Base-by-base conservation (phyloP, 1,140 invertebrate genomes). In the Pogonomyrmex californicus region DNA sequence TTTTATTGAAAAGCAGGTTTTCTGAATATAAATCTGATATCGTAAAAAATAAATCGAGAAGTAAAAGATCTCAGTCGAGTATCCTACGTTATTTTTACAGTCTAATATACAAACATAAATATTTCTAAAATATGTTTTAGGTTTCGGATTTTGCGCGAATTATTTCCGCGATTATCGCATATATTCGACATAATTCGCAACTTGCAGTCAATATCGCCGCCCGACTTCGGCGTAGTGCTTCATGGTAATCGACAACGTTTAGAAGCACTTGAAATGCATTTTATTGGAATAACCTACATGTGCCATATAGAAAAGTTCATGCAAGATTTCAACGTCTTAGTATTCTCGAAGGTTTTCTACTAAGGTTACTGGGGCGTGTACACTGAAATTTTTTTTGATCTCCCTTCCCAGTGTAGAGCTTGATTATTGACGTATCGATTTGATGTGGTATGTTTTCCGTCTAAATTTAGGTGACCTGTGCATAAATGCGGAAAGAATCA, bases 261-360 rank as follows among this genome's bases (percentile, higher is more conserved):
- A 93, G 93, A 94, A 94, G 91, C 93, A 93, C 93, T 81, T 91
- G 75, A 86, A 93, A 88, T 90, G 93, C 90, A 91, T 89, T 93
- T 94, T 92, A 93, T 93, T 92, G 92, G 92, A 93, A 91, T 94
- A 94, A 92, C 93, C 92, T 91, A 93, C 88, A 94, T 94, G 36
- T 38, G 81, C 83, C 51, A 73, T 60, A 90, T 91, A 88, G 86
- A 93, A 81, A 93, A 92, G 81, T 83, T 81, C 87, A 23, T 63
- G 51, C 51, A 62, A 83, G 17, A 65, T 88, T 54, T 33, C 65
- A 79, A 86, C 63, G 65, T 63, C 73, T 78, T 73, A 75, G 77
- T 41, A 88, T 85, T 60, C 63, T 81, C 47, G 5, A 58, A 76
- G 58, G 51, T 73, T 60, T 81, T 56, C 23, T 36, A 49, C 17